Percentiles rank a stretch among this genome's conserved stretches.
Conservation (phyloP, 2,113 vertebrate genomes). For the Gallinago undulata region DNA sequence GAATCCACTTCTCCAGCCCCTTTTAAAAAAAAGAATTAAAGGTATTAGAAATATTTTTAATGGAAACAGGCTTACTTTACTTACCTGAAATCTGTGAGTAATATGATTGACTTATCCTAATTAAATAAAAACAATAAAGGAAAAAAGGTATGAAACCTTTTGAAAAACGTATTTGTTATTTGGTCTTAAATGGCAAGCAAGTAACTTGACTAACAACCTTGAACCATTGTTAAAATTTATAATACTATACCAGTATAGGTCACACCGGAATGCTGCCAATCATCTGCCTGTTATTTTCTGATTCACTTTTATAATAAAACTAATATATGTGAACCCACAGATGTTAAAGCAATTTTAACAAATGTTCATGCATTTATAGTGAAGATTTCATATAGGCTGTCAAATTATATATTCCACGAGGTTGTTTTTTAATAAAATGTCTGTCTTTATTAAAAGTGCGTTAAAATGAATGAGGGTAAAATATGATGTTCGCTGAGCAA, state of each 20-base stretch:
- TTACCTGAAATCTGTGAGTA: background rate
- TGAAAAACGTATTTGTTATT: background rate
- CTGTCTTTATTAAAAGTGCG: slow-evolving; percentile 21
- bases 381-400: slow-evolving; percentile 11
- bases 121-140: background rate
- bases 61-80: background rate
- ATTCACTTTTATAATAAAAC: background rate
- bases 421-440: slow-evolving; percentile 26
- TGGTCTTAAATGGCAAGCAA: background rate
- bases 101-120: background rate
- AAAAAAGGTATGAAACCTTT: background rate
- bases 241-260: background rate
- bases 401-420: background rate
- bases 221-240: background rate
- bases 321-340: background rate
- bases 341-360: slow-evolving; percentile 22
- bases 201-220: background rate
- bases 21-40: background rate
- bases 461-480: slow-evolving; percentile 46
- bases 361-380: slow-evolving; percentile 18
- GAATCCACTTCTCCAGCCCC: background rate
- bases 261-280: background rate
- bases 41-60: background rate
- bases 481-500: slow-evolving; percentile 15
- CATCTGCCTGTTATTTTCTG: background rate